Percentiles rank a stretch among this genome's conserved stretches.
Evolutionary conservation across 2,888 invertebrate genomes (phyloP).

Genomic region (Isoperla grammatica): DNA sequence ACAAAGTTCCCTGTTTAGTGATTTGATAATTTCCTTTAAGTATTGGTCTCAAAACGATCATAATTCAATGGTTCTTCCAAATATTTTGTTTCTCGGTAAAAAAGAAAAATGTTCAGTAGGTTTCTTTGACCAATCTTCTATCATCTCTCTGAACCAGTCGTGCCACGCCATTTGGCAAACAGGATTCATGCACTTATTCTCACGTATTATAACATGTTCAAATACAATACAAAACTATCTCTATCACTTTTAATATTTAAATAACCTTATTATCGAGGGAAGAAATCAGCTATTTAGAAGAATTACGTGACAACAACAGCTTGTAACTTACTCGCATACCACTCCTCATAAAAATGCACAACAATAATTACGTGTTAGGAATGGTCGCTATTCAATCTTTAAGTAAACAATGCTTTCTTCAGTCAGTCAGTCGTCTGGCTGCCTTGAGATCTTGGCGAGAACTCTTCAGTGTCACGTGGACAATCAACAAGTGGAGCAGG

Average conservation of each 20-base stretch:
- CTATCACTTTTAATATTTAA: constrained; percentile 25
- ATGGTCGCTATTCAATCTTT: constrained; percentile 27
- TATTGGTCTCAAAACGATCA: constrained; percentile 28
- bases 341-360: constrained; percentile 32
- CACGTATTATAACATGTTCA: constrained; percentile 17
- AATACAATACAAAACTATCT: constrained; percentile 31
- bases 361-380: constrained; percentile 29
- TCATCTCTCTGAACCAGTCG: neutral
- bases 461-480: neutral
- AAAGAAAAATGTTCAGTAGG: neutral
- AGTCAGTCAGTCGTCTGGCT: constrained; percentile 11
- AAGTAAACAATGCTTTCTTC: constrained; percentile 26
- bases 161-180: constrained; percentile 14
- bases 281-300: constrained; percentile 32
- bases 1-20: constrained; percentile 29
- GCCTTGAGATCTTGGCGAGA: constrained; percentile 15
- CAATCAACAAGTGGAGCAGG: constrained; percentile 18
- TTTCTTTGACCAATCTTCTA: constrained; percentile 10
- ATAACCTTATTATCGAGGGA: constrained; percentile 28
- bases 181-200: constrained; percentile 8
- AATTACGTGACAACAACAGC: constrained; percentile 30
- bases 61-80: neutral
- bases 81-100: too few species aligned
- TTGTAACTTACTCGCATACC: constrained; percentile 27
- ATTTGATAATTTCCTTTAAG: constrained; percentile 26